A percentile compares a stretch with the other conserved stretches of the same genome.
Conservation (phyloP, 2,888 invertebrate genomes). For the Synergus itoensis region DNA sequence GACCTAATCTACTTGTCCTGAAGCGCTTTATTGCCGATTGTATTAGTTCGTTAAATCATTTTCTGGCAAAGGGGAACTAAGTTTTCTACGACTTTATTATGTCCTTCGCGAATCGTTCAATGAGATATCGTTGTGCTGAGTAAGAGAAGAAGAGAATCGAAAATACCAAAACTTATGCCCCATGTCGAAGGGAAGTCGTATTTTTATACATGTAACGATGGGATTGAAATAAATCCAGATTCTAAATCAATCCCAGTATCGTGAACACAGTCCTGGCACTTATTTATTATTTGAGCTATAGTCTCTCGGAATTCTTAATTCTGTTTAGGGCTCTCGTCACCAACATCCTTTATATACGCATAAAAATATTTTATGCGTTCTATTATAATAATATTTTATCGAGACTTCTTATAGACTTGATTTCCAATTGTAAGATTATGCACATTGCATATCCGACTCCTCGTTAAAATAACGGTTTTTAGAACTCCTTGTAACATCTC, state of each 20-base stretch:
- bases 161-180: neutral
- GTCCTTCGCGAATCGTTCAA: neutral
- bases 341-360: no score
- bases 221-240: neutral
- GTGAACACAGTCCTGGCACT: no score
- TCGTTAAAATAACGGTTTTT: neutral
- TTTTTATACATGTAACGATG: neutral
- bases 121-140: neutral
- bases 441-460: neutral
- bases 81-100: conserved; percentile 23
- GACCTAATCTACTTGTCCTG: conserved; percentile 28
- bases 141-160: neutral
- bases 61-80: neutral
- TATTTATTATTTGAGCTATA: no score
- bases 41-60: conserved; percentile 21
- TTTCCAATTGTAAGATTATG: conserved; percentile 4
- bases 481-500: conserved; percentile 6
- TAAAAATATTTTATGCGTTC: no score
- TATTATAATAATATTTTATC: no score
- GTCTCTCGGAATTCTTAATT: no score
- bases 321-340: no score
- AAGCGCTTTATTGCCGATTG: conserved; percentile 18
- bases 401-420: neutral
- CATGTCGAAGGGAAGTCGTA: neutral
- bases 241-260: no score